Percentiles rank a stretch among this genome's conserved stretches.
Evolutionary conservation across 2,888 invertebrate species (phyloP).

Genomic region (Netelia inedita): DNA sequence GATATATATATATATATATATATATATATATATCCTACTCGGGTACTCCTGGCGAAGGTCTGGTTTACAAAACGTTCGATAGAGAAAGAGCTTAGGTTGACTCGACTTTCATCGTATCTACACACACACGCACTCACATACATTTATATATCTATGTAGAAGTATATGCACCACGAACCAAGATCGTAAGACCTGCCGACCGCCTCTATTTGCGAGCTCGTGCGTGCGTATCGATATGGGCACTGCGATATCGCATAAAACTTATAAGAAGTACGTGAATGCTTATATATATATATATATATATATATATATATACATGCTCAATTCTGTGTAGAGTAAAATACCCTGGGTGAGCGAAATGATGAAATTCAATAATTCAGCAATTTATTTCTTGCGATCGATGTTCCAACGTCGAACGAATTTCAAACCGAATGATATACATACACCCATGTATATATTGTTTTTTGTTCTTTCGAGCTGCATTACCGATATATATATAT

Average conservation of each 20-base stretch:
- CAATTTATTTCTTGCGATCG: constrained; percentile 49
- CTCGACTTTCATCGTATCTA: constrained; percentile 59
- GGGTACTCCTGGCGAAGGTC: constrained; percentile 14
- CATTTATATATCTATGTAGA: constrained; percentile 8
- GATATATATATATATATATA: constrained; percentile 13
- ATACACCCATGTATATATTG: not conserved
- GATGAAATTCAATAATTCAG: constrained; percentile 59
- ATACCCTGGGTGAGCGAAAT: constrained; percentile 25
- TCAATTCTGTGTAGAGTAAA: constrained; percentile 14
- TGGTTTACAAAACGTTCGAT: constrained; percentile 57
- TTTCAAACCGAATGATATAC: constrained; percentile 16
- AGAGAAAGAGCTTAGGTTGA: constrained; percentile 54
- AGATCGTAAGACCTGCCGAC: constrained; percentile 16
- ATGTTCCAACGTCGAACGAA: constrained; percentile 33
- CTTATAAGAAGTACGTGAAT: not conserved
- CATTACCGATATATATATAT: not conserved
- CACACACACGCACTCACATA: not conserved
- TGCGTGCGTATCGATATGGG: constrained; percentile 63
- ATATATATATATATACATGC: not conserved
- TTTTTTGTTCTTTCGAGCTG: not conserved
- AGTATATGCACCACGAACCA: constrained; percentile 7
- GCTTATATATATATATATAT: not conserved
- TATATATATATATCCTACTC: not conserved
- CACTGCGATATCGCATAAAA: constrained; percentile 38
- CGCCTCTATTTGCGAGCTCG: constrained; percentile 57